Percentiles rank a stretch among this genome's conserved stretches.
Conservation (phyloP, 1,140 invertebrate genomes). For the Drosophila kohkoa region DNA sequence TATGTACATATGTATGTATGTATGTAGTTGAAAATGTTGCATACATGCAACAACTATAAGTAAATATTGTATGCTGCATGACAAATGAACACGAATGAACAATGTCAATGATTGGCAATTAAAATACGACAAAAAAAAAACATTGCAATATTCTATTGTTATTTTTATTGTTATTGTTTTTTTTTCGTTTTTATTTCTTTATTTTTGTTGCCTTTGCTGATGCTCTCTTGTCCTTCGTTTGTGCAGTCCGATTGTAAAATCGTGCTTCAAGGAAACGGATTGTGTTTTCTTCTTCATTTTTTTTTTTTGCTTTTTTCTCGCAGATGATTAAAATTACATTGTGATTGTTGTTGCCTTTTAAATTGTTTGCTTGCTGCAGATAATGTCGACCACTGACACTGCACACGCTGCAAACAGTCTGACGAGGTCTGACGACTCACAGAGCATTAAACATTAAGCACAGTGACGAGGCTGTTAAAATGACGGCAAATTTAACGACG, state of each 20-base stretch:
- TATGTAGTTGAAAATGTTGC: slow-evolving; percentile 2
- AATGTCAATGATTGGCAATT: slow-evolving; percentile 44
- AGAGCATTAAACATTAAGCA: slow-evolving; percentile 44
- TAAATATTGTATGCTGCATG: neutral
- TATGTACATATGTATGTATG: neutral
- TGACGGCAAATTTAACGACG: slow-evolving; percentile 33
- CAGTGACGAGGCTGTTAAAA: slow-evolving; percentile 40
- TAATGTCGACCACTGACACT: slow-evolving; percentile 18
- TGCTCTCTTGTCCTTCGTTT: slow-evolving; percentile 28
- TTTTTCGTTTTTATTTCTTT: slow-evolving; percentile 1
- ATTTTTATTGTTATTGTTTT: neutral
- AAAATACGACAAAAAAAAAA: slow-evolving; percentile 16
- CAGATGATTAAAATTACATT: slow-evolving; percentile 42
- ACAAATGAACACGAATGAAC: slow-evolving; percentile 3
- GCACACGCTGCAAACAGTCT: slow-evolving; percentile 9
- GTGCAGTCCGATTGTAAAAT: slow-evolving; percentile 16
- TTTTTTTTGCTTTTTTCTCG: slow-evolving; percentile 9
- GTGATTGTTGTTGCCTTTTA: slow-evolving; percentile 27
- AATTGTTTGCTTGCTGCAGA: slow-evolving; percentile 38
- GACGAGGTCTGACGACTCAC: neutral
- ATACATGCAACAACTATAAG: neutral
- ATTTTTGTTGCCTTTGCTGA: neutral
- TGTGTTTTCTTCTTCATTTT: too few species aligned
- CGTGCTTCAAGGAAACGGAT: slow-evolving; percentile 17
- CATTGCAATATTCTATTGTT: slow-evolving; percentile 16